phyloP scores from a whole-genome alignment of 2,113 vertebrate genomes.

The Pterocles orientalis region DNA sequence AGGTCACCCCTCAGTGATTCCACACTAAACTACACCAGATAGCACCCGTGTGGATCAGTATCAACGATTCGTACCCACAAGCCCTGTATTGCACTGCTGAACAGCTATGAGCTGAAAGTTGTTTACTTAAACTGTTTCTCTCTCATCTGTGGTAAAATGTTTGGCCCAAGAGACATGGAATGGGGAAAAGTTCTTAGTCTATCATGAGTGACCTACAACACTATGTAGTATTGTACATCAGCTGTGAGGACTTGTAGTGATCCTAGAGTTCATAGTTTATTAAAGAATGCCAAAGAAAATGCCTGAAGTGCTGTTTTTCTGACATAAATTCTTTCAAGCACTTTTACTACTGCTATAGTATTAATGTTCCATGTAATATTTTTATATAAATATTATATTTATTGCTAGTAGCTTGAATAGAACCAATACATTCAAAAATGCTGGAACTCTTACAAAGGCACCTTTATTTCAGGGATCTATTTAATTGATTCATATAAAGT shows the following conservation, averaged over 20 bases:
- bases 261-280: slow-evolving; percentile 57
- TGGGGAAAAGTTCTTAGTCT: background rate
- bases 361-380: slow-evolving; percentile 47
- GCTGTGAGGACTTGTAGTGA: slow-evolving; percentile 37
- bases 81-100: background rate
- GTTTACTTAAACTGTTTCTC: slow-evolving; percentile 20
- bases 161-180: slow-evolving; percentile 1
- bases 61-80: background rate
- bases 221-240: background rate
- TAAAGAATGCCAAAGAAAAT: slow-evolving; percentile 65
- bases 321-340: slow-evolving; percentile 64
- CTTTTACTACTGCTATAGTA: slow-evolving; percentile 38
- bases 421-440: slow-evolving; percentile 61
- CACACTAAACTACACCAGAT: background rate
- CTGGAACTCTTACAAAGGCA: slow-evolving; percentile 37
- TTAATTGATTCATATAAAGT: slow-evolving; percentile 36
- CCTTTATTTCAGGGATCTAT: slow-evolving; percentile 39
- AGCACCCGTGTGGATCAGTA: background rate
- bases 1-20: background rate
- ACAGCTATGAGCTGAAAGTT: background rate
- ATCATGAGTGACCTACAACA: background rate
- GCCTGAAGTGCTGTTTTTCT: slow-evolving; percentile 57
- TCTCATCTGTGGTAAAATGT: slow-evolving; percentile 12
- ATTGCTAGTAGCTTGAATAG: slow-evolving; percentile 27
- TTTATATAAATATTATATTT: slow-evolving; percentile 59